Conservation (phyloP, 2,113 vertebrate species). For the Spheniscus mendiculus region DNA sequence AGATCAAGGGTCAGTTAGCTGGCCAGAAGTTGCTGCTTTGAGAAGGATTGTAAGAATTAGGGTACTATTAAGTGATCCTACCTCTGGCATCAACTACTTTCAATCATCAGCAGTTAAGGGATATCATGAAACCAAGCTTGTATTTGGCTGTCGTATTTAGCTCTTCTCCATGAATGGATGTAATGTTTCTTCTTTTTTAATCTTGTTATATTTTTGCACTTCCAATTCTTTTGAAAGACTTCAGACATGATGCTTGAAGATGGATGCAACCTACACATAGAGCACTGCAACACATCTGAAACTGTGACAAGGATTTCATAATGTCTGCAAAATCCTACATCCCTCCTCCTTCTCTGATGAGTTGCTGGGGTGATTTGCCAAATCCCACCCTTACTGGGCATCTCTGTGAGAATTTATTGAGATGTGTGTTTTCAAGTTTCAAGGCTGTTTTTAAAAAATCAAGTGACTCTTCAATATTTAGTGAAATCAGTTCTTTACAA, state of each 20-base stretch:
- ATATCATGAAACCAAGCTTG: background rate
- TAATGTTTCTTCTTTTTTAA: background rate
- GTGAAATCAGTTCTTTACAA: background rate
- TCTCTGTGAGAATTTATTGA: background rate
- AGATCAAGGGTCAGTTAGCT: background rate
- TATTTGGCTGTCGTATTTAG: background rate
- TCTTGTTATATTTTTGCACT: background rate
- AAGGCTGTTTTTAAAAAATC: background rate
- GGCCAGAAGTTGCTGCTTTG: background rate
- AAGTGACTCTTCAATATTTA: background rate
- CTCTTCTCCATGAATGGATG: background rate
- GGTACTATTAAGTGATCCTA: background rate
- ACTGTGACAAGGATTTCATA: background rate
- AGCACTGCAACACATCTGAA: background rate
- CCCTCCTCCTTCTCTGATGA: background rate
- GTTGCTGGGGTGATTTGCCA: background rate
- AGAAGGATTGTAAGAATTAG: background rate
- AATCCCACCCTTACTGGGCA: background rate
- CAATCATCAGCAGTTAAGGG: background rate
- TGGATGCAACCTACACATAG: background rate
- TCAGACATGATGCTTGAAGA: background rate
- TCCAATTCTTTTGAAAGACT: background rate
- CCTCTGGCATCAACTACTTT: background rate
- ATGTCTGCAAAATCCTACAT: background rate
- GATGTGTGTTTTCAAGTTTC: background rate